These are phyloP conservation scores for Bubo scandiacus DNA, from an alignment of 2,113 vertebrate species.

Conservation along the genomic window DNA sequence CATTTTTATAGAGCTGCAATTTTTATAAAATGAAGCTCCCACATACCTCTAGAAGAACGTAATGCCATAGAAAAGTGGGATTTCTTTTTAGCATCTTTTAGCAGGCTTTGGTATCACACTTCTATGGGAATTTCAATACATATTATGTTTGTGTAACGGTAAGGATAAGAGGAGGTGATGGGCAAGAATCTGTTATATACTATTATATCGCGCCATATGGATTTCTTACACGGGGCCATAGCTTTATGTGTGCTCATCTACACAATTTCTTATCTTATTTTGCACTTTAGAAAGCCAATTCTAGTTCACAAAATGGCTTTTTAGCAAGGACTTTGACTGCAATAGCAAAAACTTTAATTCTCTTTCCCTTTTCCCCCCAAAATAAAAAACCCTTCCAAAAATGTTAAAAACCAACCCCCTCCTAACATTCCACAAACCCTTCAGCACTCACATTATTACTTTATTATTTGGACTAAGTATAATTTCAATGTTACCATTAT, in stretches of 20 bases:
- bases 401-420: not conserved
- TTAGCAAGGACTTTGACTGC: not conserved
- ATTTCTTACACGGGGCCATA: not conserved
- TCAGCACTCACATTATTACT: not conserved
- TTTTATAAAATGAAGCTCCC: not conserved
- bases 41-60: not conserved
- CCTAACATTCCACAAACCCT: not conserved
- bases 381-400: not conserved
- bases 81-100: conserved; percentile 7
- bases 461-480: not conserved
- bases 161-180: not conserved
- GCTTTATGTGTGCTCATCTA: not conserved
- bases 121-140: not conserved
- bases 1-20: not conserved
- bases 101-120: not conserved
- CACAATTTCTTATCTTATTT: not conserved
- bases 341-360: not conserved
- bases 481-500: not conserved
- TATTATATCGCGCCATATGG: not conserved
- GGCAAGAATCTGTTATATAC: not conserved
- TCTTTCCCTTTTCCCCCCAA: not conserved
- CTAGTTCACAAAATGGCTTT: not conserved
- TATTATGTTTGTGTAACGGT: not conserved
- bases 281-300: not conserved
- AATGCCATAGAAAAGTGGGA: not conserved